phyloP scores from a whole-genome alignment of 2,888 invertebrate genomes.

The Ommatoiulus sabulosus region DNA sequence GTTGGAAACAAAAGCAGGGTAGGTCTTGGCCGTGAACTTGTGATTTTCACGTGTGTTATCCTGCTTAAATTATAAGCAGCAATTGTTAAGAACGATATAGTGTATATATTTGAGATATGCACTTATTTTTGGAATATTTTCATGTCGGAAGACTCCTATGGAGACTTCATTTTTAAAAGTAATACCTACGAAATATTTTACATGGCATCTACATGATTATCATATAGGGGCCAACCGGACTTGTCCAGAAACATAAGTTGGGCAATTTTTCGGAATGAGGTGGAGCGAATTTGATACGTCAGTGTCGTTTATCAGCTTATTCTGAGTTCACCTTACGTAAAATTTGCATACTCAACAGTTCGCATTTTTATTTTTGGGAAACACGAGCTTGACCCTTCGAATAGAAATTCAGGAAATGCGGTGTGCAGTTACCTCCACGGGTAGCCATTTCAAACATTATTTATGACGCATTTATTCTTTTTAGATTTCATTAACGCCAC shows the following conservation, averaged over 20 bases:
- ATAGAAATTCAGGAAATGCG: not conserved
- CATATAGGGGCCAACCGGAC: not conserved
- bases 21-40: slow-evolving; percentile 28
- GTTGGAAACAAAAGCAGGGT: not conserved
- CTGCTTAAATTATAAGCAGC: not conserved
- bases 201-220: not conserved
- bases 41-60: not conserved
- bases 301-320: not conserved
- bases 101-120: not conserved
- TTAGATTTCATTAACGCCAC: not conserved
- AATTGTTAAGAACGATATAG: not conserved
- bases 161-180: not conserved
- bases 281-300: not conserved
- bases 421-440: slow-evolving; percentile 28
- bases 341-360: slow-evolving; percentile 36
- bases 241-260: not conserved
- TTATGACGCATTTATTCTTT: not conserved
- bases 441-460: slow-evolving; percentile 18
- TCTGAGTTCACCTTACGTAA: slow-evolving; percentile 1
- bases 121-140: not conserved
- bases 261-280: slow-evolving; percentile 9
- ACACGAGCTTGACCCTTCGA: slow-evolving; percentile 4
- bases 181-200: not conserved
- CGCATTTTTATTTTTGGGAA: slow-evolving; percentile 9
- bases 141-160: not conserved